A percentile compares a stretch with the other conserved stretches of the same genome.
These are phyloP conservation scores for Pionites leucogaster DNA, from an alignment of 2,113 vertebrate species.

Conservation along the genomic window DNA sequence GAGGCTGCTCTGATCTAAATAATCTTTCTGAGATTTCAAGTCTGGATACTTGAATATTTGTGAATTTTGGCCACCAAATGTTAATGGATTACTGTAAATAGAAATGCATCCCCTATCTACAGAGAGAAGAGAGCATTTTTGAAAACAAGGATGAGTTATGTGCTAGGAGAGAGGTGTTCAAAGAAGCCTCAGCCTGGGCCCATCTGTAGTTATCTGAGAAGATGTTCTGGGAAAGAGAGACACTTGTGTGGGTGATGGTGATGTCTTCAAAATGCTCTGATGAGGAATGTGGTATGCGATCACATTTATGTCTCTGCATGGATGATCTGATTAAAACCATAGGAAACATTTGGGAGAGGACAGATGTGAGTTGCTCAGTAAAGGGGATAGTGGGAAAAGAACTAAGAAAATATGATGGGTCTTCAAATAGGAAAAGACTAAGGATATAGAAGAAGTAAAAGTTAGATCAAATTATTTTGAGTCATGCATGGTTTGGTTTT, in stretches of 20 bases:
- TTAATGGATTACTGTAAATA: neutral
- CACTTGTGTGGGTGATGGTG: neutral
- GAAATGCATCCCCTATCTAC: neutral
- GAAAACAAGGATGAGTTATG: neutral
- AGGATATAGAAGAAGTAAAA: neutral
- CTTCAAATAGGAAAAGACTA: neutral
- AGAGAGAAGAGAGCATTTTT: neutral
- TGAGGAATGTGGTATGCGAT: neutral
- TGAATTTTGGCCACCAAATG: neutral
- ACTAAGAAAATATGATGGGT: neutral
- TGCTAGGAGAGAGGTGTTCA: neutral
- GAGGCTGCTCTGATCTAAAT: neutral
- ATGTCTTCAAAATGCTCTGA: neutral
- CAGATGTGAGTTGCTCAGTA: neutral
- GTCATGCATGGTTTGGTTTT: neutral
- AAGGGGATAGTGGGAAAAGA: neutral
- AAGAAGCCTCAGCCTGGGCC: neutral
- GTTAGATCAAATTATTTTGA: neutral
- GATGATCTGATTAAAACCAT: neutral
- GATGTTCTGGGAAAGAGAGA: neutral
- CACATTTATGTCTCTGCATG: neutral
- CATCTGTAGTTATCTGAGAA: neutral
- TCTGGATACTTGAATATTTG: neutral
- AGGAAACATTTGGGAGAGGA: neutral
- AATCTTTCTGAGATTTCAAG: neutral